Conservation (phyloP, 1,140 invertebrate species). For the Drosophila bocqueti region DNA sequence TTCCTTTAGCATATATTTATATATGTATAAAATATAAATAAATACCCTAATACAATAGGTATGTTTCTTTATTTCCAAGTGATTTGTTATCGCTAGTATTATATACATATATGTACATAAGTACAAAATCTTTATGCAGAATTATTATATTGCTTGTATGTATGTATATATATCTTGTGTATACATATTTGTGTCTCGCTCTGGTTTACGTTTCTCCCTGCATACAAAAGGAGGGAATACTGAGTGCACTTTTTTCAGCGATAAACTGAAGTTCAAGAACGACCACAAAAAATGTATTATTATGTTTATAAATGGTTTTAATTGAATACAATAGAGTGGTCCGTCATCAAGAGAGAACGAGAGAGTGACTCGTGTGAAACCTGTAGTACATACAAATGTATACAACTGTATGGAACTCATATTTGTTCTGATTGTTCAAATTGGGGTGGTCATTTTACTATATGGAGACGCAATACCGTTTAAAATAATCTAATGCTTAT, state of each 20-base stretch:
- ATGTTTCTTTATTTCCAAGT: conserved; percentile 15
- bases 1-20: conserved; percentile 7
- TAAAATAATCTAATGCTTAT: not conserved
- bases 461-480: not conserved
- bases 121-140: conserved; percentile 10
- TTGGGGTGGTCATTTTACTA: conserved; percentile 23
- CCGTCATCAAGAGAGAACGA: conserved; percentile 34
- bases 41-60: conserved; percentile 22
- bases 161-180: not conserved
- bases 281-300: conserved; percentile 73
- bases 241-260: conserved; percentile 60
- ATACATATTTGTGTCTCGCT: conserved; percentile 16
- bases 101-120: not conserved
- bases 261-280: conserved; percentile 77
- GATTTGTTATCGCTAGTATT: conserved; percentile 23
- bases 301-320: conserved; percentile 78
- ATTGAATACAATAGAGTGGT: conserved; percentile 77
- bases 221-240: conserved; percentile 37
- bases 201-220: conserved; percentile 23
- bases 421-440: conserved; percentile 5
- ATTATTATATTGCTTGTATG: conserved; percentile 3
- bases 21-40: conserved; percentile 23
- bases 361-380: conserved; percentile 32
- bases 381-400: conserved; percentile 18
- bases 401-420: conserved; percentile 10